Evolutionary conservation across 2,888 invertebrate genomes (phyloP).

Genomic region (Andrena bicolor): DNA sequence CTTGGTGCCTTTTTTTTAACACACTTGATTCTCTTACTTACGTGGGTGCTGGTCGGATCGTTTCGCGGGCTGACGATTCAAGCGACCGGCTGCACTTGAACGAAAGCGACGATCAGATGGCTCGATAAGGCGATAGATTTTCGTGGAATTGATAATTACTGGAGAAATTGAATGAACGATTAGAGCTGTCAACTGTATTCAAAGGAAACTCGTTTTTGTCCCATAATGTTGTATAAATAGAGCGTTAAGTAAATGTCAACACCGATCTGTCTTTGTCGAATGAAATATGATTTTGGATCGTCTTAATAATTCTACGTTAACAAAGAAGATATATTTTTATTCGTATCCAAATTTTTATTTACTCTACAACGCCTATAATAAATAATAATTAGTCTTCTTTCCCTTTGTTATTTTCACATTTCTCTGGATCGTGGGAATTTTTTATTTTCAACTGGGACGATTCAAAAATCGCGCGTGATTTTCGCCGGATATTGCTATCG

Average conservation of each 20-base stretch:
- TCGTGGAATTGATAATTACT: neutral
- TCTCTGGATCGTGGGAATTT: neutral
- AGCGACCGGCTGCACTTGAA: conserved; percentile 15
- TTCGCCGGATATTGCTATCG: conserved; percentile 36
- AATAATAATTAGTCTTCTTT: too few species aligned
- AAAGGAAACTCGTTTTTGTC: too few species aligned
- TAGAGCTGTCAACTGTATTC: neutral
- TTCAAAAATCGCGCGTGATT: conserved; percentile 21
- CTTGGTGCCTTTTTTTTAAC: conserved; percentile 55
- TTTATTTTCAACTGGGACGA: conserved; percentile 1
- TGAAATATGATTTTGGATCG: neutral
- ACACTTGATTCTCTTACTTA: conserved; percentile 50
- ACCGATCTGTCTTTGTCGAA: too few species aligned
- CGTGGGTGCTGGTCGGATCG: conserved; percentile 52
- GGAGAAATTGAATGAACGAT: neutral
- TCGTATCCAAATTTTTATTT: too few species aligned
- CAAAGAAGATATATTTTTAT: too few species aligned
- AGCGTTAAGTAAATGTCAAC: too few species aligned
- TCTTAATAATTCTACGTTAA: neutral
- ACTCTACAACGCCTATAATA: too few species aligned
- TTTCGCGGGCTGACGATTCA: conserved; percentile 43
- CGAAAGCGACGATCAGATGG: neutral
- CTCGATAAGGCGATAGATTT: conserved; percentile 1
- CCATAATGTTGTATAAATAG: too few species aligned
- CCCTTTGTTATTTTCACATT: too few species aligned